Base-by-base conservation (phyloP, 2,797 vertebrate genomes). In the Peromyscus aztecus region DNA sequence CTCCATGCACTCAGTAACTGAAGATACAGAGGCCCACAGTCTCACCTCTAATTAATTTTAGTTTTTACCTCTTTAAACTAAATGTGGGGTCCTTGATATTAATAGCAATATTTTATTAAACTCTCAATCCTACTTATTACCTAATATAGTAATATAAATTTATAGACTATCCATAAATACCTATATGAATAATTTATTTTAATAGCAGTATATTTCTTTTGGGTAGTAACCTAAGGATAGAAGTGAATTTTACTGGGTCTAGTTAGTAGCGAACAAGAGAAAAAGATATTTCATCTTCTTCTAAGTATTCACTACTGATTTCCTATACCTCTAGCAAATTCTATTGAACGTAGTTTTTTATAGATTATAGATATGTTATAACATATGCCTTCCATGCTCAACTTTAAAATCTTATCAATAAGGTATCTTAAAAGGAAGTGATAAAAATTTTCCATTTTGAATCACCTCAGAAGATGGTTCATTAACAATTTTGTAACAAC, bases 41-140 rank as follows among this genome's bases (percentile, higher is more conserved):
- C 76, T 29, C 65, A 43, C 43, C 13, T 91, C 17, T 89, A 37
- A 27, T 31, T 55, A 80, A 43, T 88, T 46, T 86, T 89, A 76
- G 55, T 80, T 84, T 84, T 85, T 52, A 91, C 24, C 34, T 78
- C 67, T 86, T 55, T 49, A 86, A 95, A 93, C 81, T 67, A 52
- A 93, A 78, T 83, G 2, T 31, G 63, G 73, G 2, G n/a, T 90
- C 34, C 59, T 83, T 91, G 5, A 86, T 34, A 65, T 43, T 24
- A 95, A 94, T 75, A 24, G 4, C 27, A 86, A 59, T 92, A 40
- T 87, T 85, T 90, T 65, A 49, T 52, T 57, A 31, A 69, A 2
- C 21, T 14, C 9, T 80, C 34, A 88, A 2, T 94, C 43, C 76
- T 88, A 52, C 37, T 16, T 1, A 89, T 2, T 27, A 73, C 7